phyloP scores from a whole-genome alignment of 1,140 invertebrate species.

The Chrysomallon squamiferum region DNA sequence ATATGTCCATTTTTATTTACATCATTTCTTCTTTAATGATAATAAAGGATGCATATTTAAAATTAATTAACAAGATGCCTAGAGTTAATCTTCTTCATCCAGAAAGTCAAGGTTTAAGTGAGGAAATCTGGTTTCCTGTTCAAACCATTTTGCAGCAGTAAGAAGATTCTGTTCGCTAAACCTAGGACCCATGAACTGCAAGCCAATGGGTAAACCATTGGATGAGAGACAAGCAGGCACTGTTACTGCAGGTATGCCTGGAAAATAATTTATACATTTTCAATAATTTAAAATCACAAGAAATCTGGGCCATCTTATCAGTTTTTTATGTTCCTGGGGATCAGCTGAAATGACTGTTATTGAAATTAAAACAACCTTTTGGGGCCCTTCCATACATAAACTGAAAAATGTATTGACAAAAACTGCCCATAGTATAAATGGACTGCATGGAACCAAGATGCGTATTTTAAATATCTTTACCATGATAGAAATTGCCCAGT shows the following conservation, averaged over 20 bases:
- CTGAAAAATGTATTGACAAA: too few relatives aligned
- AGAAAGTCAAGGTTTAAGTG: conserved; percentile 41
- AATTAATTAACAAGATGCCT: too few relatives aligned
- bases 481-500: too few relatives aligned
- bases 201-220: conserved; percentile 82
- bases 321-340: background rate
- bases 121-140: conserved; percentile 66
- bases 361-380: too few relatives aligned
- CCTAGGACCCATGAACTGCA: conserved; percentile 89
- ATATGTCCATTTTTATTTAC: too few relatives aligned
- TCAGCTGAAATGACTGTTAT: background rate
- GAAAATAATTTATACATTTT: conserved; percentile 16
- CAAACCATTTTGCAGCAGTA: conserved; percentile 83
- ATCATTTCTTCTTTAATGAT: too few relatives aligned
- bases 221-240: conserved; percentile 82
- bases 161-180: conserved; percentile 82
- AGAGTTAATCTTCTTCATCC: conserved; percentile 14
- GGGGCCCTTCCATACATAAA: too few relatives aligned
- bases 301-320: background rate
- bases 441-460: too few relatives aligned
- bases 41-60: too few relatives aligned
- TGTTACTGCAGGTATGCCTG: conserved; percentile 87
- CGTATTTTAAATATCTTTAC: too few relatives aligned
- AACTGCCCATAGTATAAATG: too few relatives aligned
- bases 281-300: too few relatives aligned